Evolutionary conservation across 2,113 vertebrate genomes (phyloP).

Genomic region (Noturus placidus): DNA sequence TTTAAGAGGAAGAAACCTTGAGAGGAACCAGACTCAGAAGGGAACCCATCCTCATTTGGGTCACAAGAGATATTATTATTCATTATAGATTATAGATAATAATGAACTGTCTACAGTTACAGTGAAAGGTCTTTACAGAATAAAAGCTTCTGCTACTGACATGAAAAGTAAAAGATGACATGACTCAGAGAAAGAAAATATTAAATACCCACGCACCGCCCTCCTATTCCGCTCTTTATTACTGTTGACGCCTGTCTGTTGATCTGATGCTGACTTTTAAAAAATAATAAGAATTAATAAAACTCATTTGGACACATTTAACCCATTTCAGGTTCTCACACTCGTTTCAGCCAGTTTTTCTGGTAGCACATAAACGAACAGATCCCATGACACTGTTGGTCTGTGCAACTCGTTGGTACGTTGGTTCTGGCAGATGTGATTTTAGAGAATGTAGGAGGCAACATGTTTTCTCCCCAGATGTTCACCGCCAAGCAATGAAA

Average conservation of each 20-base stretch:
- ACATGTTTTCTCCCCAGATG: background rate
- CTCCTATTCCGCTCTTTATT: background rate
- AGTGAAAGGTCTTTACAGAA: background rate
- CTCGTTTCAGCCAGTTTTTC: background rate
- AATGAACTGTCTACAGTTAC: background rate
- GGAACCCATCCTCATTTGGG: too few species aligned
- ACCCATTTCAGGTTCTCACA: background rate
- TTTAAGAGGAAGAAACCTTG: too few species aligned
- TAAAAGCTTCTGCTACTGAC: background rate
- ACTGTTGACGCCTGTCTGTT: background rate
- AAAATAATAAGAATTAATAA: too few species aligned
- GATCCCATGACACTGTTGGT: background rate
- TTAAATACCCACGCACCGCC: background rate
- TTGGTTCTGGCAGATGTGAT: background rate
- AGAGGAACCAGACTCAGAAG: too few species aligned
- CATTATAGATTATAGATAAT: too few species aligned
- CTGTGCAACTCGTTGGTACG: background rate
- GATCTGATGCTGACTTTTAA: background rate
- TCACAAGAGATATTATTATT: too few species aligned
- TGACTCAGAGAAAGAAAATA: too few species aligned
- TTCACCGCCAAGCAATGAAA: background rate
- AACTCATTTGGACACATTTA: background rate
- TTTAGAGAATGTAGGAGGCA: background rate
- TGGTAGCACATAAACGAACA: background rate
- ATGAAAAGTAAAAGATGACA: background rate